Conservation (phyloP, 2,888 invertebrate species). For the Hoplodrina ambigua region DNA sequence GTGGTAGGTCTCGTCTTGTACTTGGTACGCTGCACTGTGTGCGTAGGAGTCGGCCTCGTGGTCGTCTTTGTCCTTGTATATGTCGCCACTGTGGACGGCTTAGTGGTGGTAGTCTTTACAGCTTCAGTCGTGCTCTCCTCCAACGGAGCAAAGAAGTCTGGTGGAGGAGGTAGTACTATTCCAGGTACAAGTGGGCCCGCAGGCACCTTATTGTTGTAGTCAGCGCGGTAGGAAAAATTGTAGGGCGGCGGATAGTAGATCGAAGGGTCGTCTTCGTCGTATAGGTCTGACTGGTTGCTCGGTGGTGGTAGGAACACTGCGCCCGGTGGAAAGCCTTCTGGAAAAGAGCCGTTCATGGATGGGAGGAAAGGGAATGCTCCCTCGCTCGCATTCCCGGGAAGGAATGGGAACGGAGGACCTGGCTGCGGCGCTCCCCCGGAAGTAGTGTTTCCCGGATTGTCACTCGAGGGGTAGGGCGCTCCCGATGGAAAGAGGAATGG, state of each 20-base stretch:
- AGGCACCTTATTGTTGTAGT: slow-evolving; percentile 94
- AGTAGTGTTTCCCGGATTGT: slow-evolving; percentile 92
- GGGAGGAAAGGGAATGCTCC: slow-evolving; percentile 89
- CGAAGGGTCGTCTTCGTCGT: slow-evolving; percentile 97
- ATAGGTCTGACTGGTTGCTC: slow-evolving; percentile 93
- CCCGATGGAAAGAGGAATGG: slow-evolving; percentile 91
- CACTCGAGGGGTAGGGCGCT: slow-evolving; percentile 89
- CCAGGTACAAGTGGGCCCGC: slow-evolving; percentile 97
- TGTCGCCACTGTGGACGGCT: slow-evolving; percentile 69
- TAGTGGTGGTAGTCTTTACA: slow-evolving; percentile 74
- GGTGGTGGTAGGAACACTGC: slow-evolving; percentile 92
- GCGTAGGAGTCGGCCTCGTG: slow-evolving; percentile 77
- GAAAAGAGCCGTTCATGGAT: slow-evolving; percentile 91
- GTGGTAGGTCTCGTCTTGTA: slow-evolving; percentile 84
- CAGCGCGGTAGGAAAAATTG: slow-evolving; percentile 95
- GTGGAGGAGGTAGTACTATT: slow-evolving; percentile 96
- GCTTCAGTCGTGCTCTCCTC: slow-evolving; percentile 87
- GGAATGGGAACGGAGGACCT: slow-evolving; percentile 92
- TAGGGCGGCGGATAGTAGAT: slow-evolving; percentile 97
- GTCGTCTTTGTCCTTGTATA: slow-evolving; percentile 81
- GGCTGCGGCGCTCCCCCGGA: slow-evolving; percentile 92
- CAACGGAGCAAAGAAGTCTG: slow-evolving; percentile 95
- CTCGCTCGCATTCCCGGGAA: slow-evolving; percentile 90
- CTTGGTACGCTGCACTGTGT: slow-evolving; percentile 79
- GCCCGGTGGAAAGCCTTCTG: slow-evolving; percentile 90